These are phyloP conservation scores for Aethes cnicana DNA, from an alignment of 2,888 invertebrate species.

Conservation along the genomic window DNA sequence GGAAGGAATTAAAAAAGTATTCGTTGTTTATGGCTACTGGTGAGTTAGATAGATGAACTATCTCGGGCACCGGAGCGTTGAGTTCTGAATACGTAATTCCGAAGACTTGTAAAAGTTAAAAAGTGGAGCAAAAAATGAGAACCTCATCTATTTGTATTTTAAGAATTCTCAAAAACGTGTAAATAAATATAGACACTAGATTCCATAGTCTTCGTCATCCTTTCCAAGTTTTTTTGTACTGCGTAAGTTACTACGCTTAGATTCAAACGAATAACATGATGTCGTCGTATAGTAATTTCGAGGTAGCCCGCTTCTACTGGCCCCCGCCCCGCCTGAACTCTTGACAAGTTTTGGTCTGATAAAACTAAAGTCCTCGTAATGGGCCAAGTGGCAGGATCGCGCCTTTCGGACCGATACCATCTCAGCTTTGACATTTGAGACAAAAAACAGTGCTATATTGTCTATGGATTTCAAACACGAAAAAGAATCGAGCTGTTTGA, in stretches of 20 bases:
- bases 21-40: conserved; percentile 24
- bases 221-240: too few species aligned
- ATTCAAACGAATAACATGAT: too few species aligned
- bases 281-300: not conserved
- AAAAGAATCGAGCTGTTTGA: too few species aligned
- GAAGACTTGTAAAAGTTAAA: conserved; percentile 9
- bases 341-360: conserved; percentile 76
- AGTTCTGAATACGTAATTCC: conserved; percentile 24
- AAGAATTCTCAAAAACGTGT: too few species aligned
- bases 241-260: too few species aligned
- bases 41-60: conserved; percentile 20
- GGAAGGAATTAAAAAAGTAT: conserved; percentile 29
- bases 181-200: too few species aligned
- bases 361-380: conserved; percentile 53
- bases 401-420: conserved; percentile 36
- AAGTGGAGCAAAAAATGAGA: not conserved
- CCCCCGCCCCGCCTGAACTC: conserved; percentile 37
- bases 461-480: not conserved
- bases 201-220: too few species aligned
- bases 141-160: too few species aligned
- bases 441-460: not conserved
- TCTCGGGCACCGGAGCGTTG: conserved; percentile 12
- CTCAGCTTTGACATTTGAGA: conserved; percentile 5
- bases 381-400: conserved; percentile 55
- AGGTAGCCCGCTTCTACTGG: conserved; percentile 24